Evolutionary conservation across 2,797 vertebrate genomes (phyloP), one percentile per base, ranked within the genome.

Genomic region (Cossypha dichroa): DNA sequence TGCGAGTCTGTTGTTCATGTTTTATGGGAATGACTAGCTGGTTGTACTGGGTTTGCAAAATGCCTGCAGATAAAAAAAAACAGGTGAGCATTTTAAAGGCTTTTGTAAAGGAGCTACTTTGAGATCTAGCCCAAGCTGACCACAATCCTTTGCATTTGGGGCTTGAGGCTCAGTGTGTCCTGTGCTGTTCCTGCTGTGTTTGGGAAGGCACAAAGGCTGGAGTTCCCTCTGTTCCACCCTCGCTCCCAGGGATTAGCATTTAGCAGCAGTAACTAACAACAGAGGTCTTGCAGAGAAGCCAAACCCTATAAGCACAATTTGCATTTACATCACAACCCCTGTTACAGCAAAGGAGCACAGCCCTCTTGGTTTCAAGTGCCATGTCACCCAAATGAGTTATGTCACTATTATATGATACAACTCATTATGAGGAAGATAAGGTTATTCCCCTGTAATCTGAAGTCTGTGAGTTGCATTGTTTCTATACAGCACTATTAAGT

Each of bases 381-480:
- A 0, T 66, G 67, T 85, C 80, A 88, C 59, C 48, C 74, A 59
- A n/a, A 76, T 82, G 56, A 94, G 33, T 79, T 93, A 73, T 90
- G 58, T 51, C 79, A 48, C 66, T 80, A 31, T 81, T 86, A 28
- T 21, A 43, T 12, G 26, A 56, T 40, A 34, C 43, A 59, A 73
- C 48, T 88, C 56, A 60, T 75, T 78, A 51, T 23, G 64, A 76
- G 54, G 67, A 92, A 91, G 56, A 52, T 55, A 38, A 92, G 22
- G 67, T 76, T 88, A 88, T 70, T 95, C 73, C 58, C 69, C 31
- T 64, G 45, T 68, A 83, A 81, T 34, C 40, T 73, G 58, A 88
- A 81, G 31, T 45, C 72, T 18, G 13, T 66, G 77, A 79, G 36
- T 62, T 90, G 7, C 10, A 25, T 78, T 90, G 69, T 69, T 95